These are phyloP conservation scores for Geococcyx californianus DNA, from an alignment of 2,113 vertebrate genomes.

Conservation along the genomic window DNA sequence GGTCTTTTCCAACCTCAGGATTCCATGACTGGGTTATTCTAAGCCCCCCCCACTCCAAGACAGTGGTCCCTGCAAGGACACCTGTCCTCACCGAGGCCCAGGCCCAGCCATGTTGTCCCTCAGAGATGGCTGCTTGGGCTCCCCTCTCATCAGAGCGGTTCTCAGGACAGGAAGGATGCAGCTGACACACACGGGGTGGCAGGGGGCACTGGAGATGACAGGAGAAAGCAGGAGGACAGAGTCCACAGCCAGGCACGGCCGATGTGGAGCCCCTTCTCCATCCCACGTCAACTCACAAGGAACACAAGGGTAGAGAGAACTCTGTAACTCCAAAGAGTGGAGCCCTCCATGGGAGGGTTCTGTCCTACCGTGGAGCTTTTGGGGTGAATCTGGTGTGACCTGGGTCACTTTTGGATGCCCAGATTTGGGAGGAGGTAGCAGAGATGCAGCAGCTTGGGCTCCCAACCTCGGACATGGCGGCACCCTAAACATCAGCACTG, in stretches of 20 bases:
- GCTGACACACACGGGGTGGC: accelerated
- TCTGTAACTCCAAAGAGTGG: not conserved
- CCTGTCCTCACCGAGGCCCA: not conserved
- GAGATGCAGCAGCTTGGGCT: not conserved
- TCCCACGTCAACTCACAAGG: not conserved
- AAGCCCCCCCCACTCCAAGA: not conserved
- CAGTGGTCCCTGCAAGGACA: accelerated
- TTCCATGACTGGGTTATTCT: too few relatives aligned
- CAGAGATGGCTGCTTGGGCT: not conserved
- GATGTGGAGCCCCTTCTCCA: accelerated
- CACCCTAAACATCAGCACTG: not conserved
- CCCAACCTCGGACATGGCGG: not conserved
- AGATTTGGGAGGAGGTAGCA: not conserved
- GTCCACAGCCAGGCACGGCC: not conserved
- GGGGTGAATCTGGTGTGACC: accelerated
- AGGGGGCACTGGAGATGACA: not conserved
- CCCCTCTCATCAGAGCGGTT: not conserved
- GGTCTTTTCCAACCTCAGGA: too few relatives aligned
- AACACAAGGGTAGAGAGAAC: accelerated
- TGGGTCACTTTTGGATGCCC: not conserved
- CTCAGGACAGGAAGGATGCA: not conserved
- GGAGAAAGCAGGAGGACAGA: not conserved
- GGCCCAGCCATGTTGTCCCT: not conserved
- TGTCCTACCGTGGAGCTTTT: not conserved
- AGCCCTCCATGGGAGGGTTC: not conserved